phyloP scores from a whole-genome alignment of 2,888 invertebrate species.

The Neoaliturus tenellus region DNA sequence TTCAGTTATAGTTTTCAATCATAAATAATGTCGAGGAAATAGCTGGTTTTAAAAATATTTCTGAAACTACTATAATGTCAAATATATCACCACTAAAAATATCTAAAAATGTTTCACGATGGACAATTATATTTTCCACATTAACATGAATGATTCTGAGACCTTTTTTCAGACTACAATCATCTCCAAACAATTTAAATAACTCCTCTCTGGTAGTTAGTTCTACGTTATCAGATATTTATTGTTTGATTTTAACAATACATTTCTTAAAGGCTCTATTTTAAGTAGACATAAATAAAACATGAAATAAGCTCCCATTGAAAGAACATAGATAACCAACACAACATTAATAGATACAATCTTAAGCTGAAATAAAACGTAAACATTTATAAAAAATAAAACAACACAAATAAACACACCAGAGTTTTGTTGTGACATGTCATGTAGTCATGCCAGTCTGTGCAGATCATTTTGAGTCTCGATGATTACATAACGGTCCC shows the following conservation, averaged over 20 bases:
- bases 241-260: background rate
- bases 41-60: background rate
- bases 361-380: background rate
- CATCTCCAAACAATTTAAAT: background rate
- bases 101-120: background rate
- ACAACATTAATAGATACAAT: background rate
- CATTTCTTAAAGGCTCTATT: background rate
- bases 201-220: background rate
- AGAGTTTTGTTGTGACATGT: background rate
- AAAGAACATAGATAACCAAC: background rate
- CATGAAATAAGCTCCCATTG: background rate
- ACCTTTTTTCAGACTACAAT: background rate
- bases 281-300: background rate
- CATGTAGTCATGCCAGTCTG: background rate
- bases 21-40: background rate
- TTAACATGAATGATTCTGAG: background rate
- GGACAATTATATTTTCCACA: background rate
- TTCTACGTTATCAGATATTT: background rate
- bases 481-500: background rate
- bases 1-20: background rate
- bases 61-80: background rate
- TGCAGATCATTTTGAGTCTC: background rate
- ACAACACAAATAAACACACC: background rate
- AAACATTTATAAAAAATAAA: background rate
- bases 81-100: background rate